Conservation (phyloP, 2,888 invertebrate species). For the Colostygia pectinataria region DNA sequence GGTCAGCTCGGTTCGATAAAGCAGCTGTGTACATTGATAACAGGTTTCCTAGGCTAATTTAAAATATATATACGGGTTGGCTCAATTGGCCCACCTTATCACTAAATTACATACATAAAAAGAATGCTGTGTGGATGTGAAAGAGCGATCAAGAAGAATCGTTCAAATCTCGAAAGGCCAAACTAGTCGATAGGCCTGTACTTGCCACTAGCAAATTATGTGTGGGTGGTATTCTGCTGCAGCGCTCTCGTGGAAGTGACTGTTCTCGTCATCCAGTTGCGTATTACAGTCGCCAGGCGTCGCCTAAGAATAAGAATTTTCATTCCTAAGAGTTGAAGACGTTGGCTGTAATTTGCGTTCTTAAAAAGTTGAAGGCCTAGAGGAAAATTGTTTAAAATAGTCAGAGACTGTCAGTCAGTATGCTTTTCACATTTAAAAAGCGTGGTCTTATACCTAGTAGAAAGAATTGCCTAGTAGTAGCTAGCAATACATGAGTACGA, state of each 20-base stretch:
- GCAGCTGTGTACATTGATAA: background rate
- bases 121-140: background rate
- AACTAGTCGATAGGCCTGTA: background rate
- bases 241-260: background rate
- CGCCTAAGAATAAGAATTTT: background rate
- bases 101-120: background rate
- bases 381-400: background rate
- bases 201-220: background rate
- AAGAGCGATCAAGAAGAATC: background rate
- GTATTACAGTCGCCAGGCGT: background rate
- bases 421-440: background rate
- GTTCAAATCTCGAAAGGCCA: background rate
- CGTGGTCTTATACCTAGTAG: conserved; percentile 1
- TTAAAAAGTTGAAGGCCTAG: background rate
- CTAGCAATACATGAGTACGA: conserved; percentile 1
- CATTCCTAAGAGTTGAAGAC: conserved; percentile 2
- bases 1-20: background rate
- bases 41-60: background rate
- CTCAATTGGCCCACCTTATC: background rate
- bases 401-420: conserved; percentile 4
- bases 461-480: conserved; percentile 5
- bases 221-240: conserved; percentile 1
- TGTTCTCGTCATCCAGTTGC: background rate
- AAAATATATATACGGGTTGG: background rate
- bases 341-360: background rate